These are phyloP conservation scores for Xenopus laevis DNA, from an alignment of 2,113 vertebrate species.

Conservation along the genomic window DNA sequence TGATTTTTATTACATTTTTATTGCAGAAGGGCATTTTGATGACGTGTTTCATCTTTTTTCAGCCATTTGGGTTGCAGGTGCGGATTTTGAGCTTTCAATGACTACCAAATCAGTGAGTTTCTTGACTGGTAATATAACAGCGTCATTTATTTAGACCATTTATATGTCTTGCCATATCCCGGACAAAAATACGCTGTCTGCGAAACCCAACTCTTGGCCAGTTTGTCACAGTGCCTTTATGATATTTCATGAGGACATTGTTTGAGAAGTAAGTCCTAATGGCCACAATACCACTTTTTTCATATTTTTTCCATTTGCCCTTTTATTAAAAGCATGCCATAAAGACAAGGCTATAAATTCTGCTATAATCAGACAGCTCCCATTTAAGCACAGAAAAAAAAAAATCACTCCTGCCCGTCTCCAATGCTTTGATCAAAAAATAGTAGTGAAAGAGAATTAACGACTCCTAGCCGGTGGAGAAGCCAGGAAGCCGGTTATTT, in stretches of 20 bases:
- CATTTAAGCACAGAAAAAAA: conserved; percentile 17
- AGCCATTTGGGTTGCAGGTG: neutral
- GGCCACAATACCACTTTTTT: neutral
- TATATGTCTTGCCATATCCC: neutral
- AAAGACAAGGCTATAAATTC: conserved; percentile 39
- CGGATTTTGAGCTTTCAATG: conserved; percentile 30
- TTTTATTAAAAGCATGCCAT: conserved; percentile 29
- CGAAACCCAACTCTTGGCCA: neutral
- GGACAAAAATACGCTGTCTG: neutral
- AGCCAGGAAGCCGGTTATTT: conserved; percentile 49
- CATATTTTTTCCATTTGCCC: conserved; percentile 13
- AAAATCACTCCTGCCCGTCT: conserved; percentile 47
- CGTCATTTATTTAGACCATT: conserved; percentile 10
- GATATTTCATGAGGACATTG: neutral
- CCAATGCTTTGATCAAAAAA: conserved; percentile 52
- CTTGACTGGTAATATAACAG: conserved; percentile 1
- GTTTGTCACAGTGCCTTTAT: neutral
- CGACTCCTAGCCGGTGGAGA: neutral
- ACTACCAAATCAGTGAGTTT: conserved; percentile 27
- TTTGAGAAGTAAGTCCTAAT: fast-evolving
- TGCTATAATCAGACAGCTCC: conserved; percentile 40
- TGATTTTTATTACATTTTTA: neutral
- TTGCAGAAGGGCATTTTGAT: fast-evolving
- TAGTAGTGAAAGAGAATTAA: conserved; percentile 42
- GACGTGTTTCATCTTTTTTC: conserved; percentile 13